Conservation (phyloP, 1,140 invertebrate species). For the Pantala flavescens region DNA sequence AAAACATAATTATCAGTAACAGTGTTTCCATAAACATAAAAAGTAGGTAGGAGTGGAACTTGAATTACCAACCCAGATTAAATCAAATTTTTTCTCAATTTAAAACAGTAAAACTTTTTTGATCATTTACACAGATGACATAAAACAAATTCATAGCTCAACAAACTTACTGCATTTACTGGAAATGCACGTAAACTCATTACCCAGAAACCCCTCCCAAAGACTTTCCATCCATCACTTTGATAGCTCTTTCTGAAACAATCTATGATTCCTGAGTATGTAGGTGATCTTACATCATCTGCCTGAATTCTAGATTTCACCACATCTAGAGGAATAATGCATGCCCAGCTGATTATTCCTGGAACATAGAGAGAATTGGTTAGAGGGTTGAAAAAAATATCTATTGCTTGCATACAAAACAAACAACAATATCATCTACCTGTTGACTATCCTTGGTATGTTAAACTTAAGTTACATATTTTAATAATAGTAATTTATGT, state of each 20-base stretch:
- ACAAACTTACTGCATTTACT: conserved; percentile 57
- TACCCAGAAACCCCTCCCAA: conserved; percentile 48
- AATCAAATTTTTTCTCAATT: no score
- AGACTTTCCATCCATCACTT: conserved; percentile 40
- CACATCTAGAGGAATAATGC: conserved; percentile 60
- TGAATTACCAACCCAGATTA: no score
- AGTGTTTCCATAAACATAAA: no score
- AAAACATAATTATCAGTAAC: no score
- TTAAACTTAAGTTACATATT: no score
- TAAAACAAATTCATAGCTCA: conserved; percentile 43
- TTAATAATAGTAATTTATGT: conserved; percentile 20
- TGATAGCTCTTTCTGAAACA: conserved; percentile 40
- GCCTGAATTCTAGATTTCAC: conserved; percentile 65
- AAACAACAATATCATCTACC: no score
- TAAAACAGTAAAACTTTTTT: no score
- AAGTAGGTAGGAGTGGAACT: no score
- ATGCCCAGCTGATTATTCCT: conserved; percentile 57
- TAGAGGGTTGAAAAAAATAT: no score
- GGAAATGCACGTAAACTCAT: conserved; percentile 52
- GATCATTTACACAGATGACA: no score
- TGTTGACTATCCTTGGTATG: no score
- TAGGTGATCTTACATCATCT: conserved; percentile 40
- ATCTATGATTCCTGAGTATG: conserved; percentile 41
- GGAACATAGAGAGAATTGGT: conserved; percentile 20
- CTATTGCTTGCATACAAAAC: no score